Evolutionary conservation across 2,113 vertebrate genomes (phyloP).

Genomic region (Hemiprocne comata): DNA sequence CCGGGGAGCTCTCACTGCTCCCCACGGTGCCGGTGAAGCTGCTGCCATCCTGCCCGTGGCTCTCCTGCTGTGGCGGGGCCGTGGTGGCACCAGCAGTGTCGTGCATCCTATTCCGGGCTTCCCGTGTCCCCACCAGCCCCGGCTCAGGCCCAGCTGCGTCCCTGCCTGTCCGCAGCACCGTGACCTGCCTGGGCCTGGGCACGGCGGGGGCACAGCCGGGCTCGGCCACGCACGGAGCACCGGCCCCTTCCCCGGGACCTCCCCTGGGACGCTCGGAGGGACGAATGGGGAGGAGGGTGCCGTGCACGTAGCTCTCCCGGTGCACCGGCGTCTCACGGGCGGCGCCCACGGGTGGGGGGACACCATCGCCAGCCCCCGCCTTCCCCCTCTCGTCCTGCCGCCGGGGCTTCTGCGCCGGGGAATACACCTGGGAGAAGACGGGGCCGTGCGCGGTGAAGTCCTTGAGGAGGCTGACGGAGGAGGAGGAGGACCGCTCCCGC

Average conservation of each 20-base stretch:
- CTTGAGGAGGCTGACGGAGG: not conserved
- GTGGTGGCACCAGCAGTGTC: fast-evolving
- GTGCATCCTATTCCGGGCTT: fast-evolving
- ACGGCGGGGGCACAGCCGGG: not conserved
- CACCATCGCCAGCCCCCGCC: not conserved
- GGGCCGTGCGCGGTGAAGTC: constrained; percentile 68
- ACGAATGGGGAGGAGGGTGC: not conserved
- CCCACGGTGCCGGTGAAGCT: fast-evolving
- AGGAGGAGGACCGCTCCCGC: not conserved
- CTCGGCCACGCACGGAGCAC: fast-evolving
- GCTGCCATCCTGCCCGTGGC: fast-evolving
- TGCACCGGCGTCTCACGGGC: not conserved
- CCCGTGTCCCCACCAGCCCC: not conserved
- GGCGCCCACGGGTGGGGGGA: fast-evolving
- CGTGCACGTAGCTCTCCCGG: constrained; percentile 27
- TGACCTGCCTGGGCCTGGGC: constrained; percentile 1
- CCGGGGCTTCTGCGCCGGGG: constrained; percentile 42
- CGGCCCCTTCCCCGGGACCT: not conserved
- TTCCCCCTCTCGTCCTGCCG: constrained; percentile 26
- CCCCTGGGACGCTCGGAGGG: not conserved
- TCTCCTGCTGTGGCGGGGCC: fast-evolving
- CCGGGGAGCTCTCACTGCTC: fast-evolving
- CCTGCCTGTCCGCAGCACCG: constrained; percentile 24
- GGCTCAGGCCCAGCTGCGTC: not conserved
- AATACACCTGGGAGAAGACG: constrained; percentile 75